A percentile compares a stretch with the other conserved stretches of the same genome.
Evolutionary conservation across 30 jellyfish, hydroid and myxozoan species (phyloP).

Genomic region (Mastigias papua): DNA sequence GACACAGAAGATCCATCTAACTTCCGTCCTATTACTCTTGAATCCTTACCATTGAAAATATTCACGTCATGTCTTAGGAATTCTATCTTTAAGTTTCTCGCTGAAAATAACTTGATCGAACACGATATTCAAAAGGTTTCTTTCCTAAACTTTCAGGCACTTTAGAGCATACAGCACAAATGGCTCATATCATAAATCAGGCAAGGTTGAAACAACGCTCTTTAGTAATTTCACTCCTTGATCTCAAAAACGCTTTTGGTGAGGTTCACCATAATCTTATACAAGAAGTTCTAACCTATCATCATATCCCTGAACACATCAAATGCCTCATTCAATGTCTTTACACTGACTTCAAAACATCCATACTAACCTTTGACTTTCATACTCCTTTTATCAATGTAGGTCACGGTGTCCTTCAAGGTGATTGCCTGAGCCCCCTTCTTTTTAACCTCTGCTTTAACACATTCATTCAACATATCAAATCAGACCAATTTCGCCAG

Average conservation of each 20-base stretch:
- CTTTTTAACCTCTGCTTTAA: constrained; percentile 34
- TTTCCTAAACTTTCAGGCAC: constrained; percentile 11
- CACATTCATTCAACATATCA: constrained; percentile 18
- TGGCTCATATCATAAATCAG: constrained; percentile 23
- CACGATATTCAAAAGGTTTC: constrained; percentile 21
- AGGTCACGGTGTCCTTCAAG: constrained; percentile 31
- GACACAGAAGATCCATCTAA: not conserved
- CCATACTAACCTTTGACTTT: constrained; percentile 6
- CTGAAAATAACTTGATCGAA: constrained; percentile 38
- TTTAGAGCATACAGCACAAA: constrained; percentile 27
- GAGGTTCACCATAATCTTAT: constrained; percentile 4
- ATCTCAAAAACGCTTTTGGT: constrained; percentile 29
- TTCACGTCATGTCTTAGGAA: constrained; percentile 15
- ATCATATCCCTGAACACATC: constrained; percentile 12
- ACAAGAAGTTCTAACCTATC: not conserved
- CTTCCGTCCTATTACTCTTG: constrained; percentile 41
- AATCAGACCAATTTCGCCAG: constrained; percentile 25
- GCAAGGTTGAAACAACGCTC: constrained; percentile 33
- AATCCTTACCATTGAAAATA: constrained; percentile 28
- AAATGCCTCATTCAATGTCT: not conserved
- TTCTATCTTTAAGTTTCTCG: not conserved
- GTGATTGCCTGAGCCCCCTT: constrained; percentile 44
- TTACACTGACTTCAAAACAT: constrained; percentile 7
- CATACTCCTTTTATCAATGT: not conserved
- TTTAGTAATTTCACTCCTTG: constrained; percentile 20